Evolutionary conservation across 2,113 vertebrate genomes (phyloP).

Genomic region (Cyprinodon brontotheroides): DNA sequence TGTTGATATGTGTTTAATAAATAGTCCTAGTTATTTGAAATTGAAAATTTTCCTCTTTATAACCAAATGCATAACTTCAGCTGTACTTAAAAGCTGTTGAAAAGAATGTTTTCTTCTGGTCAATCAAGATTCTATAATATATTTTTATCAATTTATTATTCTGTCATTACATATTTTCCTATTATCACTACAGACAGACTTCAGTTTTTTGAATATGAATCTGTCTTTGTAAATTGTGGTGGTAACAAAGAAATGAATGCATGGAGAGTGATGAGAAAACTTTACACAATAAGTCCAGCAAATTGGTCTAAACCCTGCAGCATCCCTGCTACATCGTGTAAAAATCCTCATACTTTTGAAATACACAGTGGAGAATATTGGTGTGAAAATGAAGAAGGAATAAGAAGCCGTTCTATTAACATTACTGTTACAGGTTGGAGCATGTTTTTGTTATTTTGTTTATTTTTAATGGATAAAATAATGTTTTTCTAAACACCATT

Average conservation of each 20-base stretch:
- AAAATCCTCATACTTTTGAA: fast-evolving
- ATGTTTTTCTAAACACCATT: too few species aligned
- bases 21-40: neutral
- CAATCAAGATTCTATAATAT: too few species aligned
- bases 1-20: fast-evolving
- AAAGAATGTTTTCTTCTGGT: too few species aligned
- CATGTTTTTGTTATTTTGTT: too few species aligned
- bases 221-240: constrained; percentile 2
- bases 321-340: neutral
- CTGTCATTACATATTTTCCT: neutral
- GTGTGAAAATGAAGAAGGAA: constrained; percentile 9
- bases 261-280: neutral
- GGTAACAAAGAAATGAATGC: fast-evolving
- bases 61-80: too few species aligned
- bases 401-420: neutral
- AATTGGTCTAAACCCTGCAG: fast-evolving
- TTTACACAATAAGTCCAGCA: fast-evolving
- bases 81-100: neutral
- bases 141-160: neutral
- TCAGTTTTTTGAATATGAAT: neutral
- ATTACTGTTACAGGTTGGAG: constrained; percentile 13
- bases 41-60: neutral
- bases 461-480: too few species aligned
- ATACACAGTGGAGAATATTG: constrained; percentile 21
- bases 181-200: neutral